These are phyloP conservation scores for Enhydra lutris DNA, from an alignment of 2,113 vertebrate species.

Conservation along the genomic window DNA sequence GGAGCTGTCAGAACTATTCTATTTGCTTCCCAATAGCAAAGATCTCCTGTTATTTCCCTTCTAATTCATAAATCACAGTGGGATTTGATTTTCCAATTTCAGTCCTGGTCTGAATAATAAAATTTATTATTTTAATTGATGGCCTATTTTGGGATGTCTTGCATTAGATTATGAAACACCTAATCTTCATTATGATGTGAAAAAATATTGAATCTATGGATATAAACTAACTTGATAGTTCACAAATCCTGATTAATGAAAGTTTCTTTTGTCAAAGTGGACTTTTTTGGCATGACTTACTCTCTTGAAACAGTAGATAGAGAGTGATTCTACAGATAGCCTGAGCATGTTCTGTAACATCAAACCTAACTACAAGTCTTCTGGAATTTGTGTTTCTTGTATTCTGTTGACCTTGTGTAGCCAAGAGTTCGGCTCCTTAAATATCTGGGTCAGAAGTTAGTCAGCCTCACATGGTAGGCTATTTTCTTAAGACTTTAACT, in stretches of 20 bases:
- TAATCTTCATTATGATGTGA: neutral
- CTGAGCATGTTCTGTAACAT: neutral
- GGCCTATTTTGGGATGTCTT: neutral
- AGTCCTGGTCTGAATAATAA: neutral
- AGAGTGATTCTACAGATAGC: neutral
- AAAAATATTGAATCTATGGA: neutral
- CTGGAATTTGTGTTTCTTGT: neutral
- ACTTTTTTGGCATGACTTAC: neutral
- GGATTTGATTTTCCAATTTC: neutral
- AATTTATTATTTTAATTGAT: neutral
- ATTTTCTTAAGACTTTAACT: constrained; percentile 21
- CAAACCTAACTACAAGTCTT: neutral
- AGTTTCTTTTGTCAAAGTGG: neutral
- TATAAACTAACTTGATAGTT: neutral
- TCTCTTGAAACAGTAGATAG: neutral
- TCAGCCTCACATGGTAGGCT: neutral
- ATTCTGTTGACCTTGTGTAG: neutral
- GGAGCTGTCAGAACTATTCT: neutral
- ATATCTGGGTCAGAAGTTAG: neutral
- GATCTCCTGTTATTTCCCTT: neutral
- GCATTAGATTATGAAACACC: neutral
- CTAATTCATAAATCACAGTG: neutral
- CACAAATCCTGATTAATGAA: neutral
- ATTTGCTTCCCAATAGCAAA: neutral
- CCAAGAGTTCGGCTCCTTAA: neutral